Conservation (phyloP, 2,113 vertebrate species). For the Cyanoliseus patagonus region DNA sequence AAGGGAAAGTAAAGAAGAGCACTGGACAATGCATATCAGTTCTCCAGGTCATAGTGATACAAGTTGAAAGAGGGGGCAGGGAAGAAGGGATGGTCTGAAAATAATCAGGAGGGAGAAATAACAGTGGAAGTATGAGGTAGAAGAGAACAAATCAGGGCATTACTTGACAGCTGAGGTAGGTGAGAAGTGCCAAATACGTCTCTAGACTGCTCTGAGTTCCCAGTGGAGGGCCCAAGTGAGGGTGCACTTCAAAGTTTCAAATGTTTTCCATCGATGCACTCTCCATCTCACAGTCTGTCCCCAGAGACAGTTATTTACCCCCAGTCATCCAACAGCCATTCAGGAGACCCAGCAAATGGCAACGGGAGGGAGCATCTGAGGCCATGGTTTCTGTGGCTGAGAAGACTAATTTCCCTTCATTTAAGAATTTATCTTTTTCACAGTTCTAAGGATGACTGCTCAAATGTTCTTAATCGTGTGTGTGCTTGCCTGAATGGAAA, state of each 20-base stretch:
- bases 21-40: accelerated
- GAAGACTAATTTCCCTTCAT: slow-evolving; percentile 9
- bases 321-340: neutral
- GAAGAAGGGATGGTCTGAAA: neutral
- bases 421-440: slow-evolving; percentile 41
- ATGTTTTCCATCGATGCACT: neutral
- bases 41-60: neutral
- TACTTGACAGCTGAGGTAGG: neutral
- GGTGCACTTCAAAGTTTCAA: neutral
- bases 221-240: neutral
- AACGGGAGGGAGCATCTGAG: neutral
- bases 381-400: neutral
- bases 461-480: slow-evolving; percentile 6
- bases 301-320: neutral
- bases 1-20: neutral
- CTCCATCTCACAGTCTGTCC: neutral
- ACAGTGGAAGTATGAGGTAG: neutral
- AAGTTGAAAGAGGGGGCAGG: neutral
- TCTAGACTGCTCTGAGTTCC: neutral
- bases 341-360: neutral
- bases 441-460: slow-evolving; percentile 39
- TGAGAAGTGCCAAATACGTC: neutral
- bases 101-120: neutral
- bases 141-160: neutral
- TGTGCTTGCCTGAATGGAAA: slow-evolving; percentile 40